These are phyloP conservation scores for Caenorhabditis angaria DNA, from an alignment of 2,888 invertebrate genomes.

Conservation along the genomic window DNA sequence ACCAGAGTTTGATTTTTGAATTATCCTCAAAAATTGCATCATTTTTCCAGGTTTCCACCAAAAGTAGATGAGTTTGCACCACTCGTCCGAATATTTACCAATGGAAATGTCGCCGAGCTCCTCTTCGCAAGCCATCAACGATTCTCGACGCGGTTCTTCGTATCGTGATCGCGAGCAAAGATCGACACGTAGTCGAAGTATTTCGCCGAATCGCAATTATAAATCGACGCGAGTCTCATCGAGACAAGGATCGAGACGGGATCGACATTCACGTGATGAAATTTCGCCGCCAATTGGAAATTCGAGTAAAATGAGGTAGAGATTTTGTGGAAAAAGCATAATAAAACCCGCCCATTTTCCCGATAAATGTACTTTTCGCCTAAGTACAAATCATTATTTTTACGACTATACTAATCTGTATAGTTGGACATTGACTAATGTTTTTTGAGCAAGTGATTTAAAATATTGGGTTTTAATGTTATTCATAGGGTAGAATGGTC, in stretches of 20 bases:
- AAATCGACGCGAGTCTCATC: conserved; percentile 27
- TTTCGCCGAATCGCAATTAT: conserved; percentile 24
- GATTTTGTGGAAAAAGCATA: neutral
- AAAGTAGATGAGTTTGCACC: too few relatives aligned
- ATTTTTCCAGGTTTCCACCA: too few relatives aligned
- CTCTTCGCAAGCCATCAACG: conserved; percentile 20
- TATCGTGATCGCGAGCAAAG: conserved; percentile 27
- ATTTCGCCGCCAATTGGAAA: conserved; percentile 11
- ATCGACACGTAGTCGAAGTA: conserved; percentile 19
- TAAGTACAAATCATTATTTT: neutral
- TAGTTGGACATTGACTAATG: neutral
- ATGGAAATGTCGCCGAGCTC: conserved; percentile 39
- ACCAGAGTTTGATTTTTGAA: too few relatives aligned
- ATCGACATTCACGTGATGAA: conserved; percentile 30
- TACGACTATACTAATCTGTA: neutral
- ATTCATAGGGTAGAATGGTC: too few relatives aligned
- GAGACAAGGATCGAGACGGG: conserved; percentile 27
- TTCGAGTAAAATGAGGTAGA: neutral
- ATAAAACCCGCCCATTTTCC: neutral
- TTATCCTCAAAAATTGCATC: too few relatives aligned
- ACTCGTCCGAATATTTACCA: neutral
- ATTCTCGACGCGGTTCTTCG: conserved; percentile 15
- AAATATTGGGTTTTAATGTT: too few relatives aligned
- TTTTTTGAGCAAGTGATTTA: too few relatives aligned
- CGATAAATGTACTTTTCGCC: neutral